Conservation (phyloP, 1,140 invertebrate genomes). For the Ridgeia piscesae region DNA sequence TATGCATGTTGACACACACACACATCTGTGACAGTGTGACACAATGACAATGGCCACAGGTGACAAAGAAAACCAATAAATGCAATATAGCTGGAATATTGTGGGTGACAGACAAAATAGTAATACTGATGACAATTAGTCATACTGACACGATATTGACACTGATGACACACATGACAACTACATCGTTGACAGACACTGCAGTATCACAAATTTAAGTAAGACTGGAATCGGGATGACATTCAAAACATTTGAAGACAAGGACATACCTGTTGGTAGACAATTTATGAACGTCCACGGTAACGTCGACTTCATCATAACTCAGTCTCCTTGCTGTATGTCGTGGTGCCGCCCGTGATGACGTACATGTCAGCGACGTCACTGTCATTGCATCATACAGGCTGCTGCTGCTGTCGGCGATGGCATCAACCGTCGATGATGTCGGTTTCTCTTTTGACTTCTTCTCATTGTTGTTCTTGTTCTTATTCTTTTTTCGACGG, state of each 20-base stretch:
- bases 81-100: no score
- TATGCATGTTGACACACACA: not conserved
- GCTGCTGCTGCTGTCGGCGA: not conserved
- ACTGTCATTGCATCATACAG: not conserved
- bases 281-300: not conserved
- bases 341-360: not conserved
- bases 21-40: not conserved
- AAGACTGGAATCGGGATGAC: not conserved
- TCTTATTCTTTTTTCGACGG: conserved; percentile 8
- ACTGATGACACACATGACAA: not conserved
- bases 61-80: not conserved
- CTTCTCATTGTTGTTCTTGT: conserved; percentile 7
- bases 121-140: not conserved
- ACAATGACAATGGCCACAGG: not conserved
- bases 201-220: not conserved
- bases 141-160: not conserved
- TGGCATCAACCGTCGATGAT: not conserved
- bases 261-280: not conserved
- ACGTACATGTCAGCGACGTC: not conserved
- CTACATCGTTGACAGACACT: not conserved
- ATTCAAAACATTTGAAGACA: no score
- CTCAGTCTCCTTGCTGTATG: not conserved
- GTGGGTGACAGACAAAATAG: not conserved
- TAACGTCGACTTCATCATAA: not conserved
- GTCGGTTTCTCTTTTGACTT: conserved; percentile 20